These are phyloP conservation scores for Lymantria monacha DNA, from an alignment of 2,888 invertebrate genomes.

Conservation along the genomic window DNA sequence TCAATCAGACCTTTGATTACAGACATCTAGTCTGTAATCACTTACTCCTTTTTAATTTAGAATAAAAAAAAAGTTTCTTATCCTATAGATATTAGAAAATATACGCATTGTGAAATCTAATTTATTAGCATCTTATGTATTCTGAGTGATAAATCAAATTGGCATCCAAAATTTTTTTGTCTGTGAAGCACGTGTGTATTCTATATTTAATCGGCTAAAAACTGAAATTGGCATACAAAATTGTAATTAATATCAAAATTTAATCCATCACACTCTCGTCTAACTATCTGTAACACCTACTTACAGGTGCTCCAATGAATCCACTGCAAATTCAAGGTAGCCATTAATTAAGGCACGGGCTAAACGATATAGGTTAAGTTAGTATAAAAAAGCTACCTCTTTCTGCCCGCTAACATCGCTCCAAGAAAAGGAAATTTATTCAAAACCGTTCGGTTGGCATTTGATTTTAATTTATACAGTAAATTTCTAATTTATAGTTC, in stretches of 20 bases:
- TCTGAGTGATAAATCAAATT: slow-evolving; percentile 52
- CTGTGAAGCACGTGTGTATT: slow-evolving; percentile 37
- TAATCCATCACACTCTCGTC: slow-evolving; percentile 57
- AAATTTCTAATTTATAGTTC: too few species aligned
- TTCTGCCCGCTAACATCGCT: too few species aligned
- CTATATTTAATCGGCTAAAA: slow-evolving; percentile 32
- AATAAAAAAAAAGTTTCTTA: slow-evolving; percentile 10
- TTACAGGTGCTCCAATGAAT: too few species aligned
- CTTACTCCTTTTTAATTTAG: slow-evolving; percentile 29
- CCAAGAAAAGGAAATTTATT: too few species aligned
- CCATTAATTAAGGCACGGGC: too few species aligned
- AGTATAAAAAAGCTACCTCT: too few species aligned
- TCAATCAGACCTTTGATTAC: slow-evolving; percentile 8
- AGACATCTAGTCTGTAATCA: slow-evolving; percentile 16
- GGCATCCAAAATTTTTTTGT: slow-evolving; percentile 48
- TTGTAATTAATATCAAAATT: slow-evolving; percentile 13
- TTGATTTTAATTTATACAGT: too few species aligned
- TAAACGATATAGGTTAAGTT: too few species aligned
- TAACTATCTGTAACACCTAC: background rate
- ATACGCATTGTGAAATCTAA: slow-evolving; percentile 34
- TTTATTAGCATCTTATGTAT: slow-evolving; percentile 47
- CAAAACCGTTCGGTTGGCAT: too few species aligned
- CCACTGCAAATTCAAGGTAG: too few species aligned
- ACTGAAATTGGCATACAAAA: slow-evolving; percentile 60
- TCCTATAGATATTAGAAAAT: slow-evolving; percentile 26